Evolutionary conservation across 2,797 vertebrate genomes (phyloP), one percentile per base, ranked within the genome.

Genomic region (Oreonectes daqikongensis): DNA sequence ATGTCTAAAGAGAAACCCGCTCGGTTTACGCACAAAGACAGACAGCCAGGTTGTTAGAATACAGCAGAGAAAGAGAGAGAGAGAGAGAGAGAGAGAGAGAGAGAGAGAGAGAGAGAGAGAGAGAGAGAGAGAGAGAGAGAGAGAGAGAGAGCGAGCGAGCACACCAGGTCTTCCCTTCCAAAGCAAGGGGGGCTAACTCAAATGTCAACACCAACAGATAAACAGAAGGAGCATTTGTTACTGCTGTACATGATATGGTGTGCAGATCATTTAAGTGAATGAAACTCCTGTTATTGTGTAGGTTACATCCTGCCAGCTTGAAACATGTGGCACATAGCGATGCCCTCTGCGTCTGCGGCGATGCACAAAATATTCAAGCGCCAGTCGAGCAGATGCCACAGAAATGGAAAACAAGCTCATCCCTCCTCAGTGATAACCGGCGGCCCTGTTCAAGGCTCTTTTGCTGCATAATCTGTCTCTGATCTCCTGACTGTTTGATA

Each of bases 131-230:
- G 28, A 68, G 60, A 66, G 38, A 40, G 38, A 40, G 11, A 18
- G 20, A 67, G 9, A 61, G n/a, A 61, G 53, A 68, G 38, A 24
- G 9, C 2, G 26, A 65, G 35, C 20, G 26, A 67, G 1, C 20
- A 48, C n/a, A 70, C 32, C 28, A 61, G 42, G 48, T 67, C 60
- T 79, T 71, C 69, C 38, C 40, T 61, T 32, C 44, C 40, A 70
- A 60, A 72, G 18, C 12, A 35, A 53, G 57, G 50, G 63, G 44
- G 74, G 67, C 64, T 22, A 68, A 66, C 79, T 75, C 44, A 84
- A 78, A 83, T 80, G 79, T 85, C 85, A 81, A 81, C 76, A 77
- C 32, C 72, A 69, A 68, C 20, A 73, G 75, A 81, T 71, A 78
- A 80, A 80, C 52, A 59, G 38, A 74, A 57, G 30, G 73, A 55